Evolutionary conservation across 1,140 invertebrate genomes (phyloP), one percentile per base, ranked within the genome.

Genomic region (Eumeta japonica): DNA sequence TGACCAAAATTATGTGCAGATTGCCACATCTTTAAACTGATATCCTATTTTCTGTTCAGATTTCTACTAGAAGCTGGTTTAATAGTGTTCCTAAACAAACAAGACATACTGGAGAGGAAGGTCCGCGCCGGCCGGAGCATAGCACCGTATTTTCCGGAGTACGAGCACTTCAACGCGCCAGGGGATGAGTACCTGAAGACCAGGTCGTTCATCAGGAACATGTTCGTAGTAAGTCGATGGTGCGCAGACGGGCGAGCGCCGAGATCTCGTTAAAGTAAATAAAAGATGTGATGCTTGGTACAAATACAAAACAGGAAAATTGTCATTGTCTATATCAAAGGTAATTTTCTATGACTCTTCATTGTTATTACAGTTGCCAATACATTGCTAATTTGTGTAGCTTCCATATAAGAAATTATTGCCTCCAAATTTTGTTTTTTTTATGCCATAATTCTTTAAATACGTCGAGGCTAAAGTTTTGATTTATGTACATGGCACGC

Each of bases 51-150:
- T n/a, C n/a, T n/a, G 64, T 50, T 4, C 51, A 85, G 87, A 44
- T 90, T 87, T 56, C 73, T 91, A 1, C 62, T 81, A 32, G 79
- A 86, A 39, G 81, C 86, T 7, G 88, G 87, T 2, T 68, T 90
- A 10, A 88, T 92, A 29, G 78, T 90, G 0, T 91, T 91, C 62
- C 71, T 91, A 9, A 91, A 91, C 67, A 91, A 91, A 58, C 88
- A 89, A 58, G 89, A 92, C 62, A 72, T 89, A 2, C 66, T 92
- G 20, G 75, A 83, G 48, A 77, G 80, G 11, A 92, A 91, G 63
- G 77, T 90, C 15, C 54, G 78, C 15, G 78, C 79, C 20, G 86
- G 87, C n/a, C 76, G 75, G 40, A 67, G 65, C 31, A 77, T 88
- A 29, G 79, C 72, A 4, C 63, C 79, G 1, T 83, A 86, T 62